Percentiles rank a stretch among this genome's conserved stretches.
These are phyloP conservation scores for Rattus rattus DNA, from an alignment of 2,113 vertebrate genomes.

Conservation along the genomic window DNA sequence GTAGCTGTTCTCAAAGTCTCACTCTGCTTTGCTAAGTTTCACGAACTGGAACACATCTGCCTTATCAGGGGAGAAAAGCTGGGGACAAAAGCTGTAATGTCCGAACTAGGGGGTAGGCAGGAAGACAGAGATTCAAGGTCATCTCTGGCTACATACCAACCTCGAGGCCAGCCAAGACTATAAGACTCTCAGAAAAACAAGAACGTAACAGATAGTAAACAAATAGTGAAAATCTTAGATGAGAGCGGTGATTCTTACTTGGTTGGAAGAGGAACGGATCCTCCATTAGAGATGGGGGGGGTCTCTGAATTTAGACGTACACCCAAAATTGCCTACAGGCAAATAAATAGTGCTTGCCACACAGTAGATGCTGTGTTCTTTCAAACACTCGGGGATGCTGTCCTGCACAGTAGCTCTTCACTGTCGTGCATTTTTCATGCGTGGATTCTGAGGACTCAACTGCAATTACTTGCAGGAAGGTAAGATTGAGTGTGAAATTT, in stretches of 20 bases:
- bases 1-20: neutral
- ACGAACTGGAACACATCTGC: neutral
- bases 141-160: neutral
- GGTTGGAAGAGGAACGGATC: neutral
- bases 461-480: slow-evolving; percentile 39
- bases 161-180: neutral
- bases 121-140: neutral
- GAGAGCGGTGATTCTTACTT: neutral
- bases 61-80: neutral
- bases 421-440: slow-evolving; percentile 10
- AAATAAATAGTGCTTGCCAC: neutral
- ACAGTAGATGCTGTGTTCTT: neutral
- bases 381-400: neutral
- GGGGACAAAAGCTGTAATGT: neutral
- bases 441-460: neutral
- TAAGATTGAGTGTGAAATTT: neutral
- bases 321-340: neutral
- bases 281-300: rapidly evolving
- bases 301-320: neutral
- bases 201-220: neutral
- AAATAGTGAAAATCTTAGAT: neutral
- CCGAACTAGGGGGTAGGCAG: neutral
- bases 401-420: neutral
- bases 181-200: neutral
- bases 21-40: neutral